Evolutionary conservation across 2,888 invertebrate species (phyloP).

Genomic region (Hirtodrosophila histrioides): DNA sequence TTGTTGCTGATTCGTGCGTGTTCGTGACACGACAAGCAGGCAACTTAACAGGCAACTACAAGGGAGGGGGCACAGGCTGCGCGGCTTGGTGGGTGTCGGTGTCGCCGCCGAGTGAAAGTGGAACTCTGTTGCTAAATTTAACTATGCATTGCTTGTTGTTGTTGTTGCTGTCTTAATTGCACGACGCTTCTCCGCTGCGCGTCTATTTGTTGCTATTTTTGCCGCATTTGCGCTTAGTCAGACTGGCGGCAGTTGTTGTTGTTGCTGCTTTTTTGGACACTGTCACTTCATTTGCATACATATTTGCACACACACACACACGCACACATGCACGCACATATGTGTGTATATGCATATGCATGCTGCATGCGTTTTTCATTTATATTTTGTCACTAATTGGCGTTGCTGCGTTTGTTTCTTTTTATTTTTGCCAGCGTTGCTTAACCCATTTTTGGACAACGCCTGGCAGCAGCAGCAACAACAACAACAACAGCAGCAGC

Average conservation of each 20-base stretch:
- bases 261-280: constrained; percentile 47
- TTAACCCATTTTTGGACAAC: constrained; percentile 65
- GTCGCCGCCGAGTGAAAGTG: constrained; percentile 75
- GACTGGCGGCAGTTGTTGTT: constrained; percentile 60
- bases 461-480: constrained; percentile 22
- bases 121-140: constrained; percentile 82
- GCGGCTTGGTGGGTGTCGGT: constrained; percentile 47
- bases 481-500: constrained; percentile 19
- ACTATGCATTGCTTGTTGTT: constrained; percentile 57
- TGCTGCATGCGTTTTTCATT: constrained; percentile 63
- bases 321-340: constrained; percentile 13
- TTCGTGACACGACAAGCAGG: constrained; percentile 45
- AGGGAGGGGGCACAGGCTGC: constrained; percentile 24
- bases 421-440: constrained; percentile 35
- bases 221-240: constrained; percentile 73
- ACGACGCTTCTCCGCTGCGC: constrained; percentile 57
- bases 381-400: constrained; percentile 77
- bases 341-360: constrained; percentile 2
- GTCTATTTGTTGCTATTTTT: constrained; percentile 77
- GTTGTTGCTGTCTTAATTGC: constrained; percentile 73
- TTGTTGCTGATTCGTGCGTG: constrained; percentile 41
- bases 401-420: constrained; percentile 57
- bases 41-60: constrained; percentile 47
- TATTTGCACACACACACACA: constrained; percentile 31
- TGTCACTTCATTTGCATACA: constrained; percentile 65